Percentiles rank a stretch among this genome's conserved stretches.
phyloP scores from a whole-genome alignment of 2,113 vertebrate genomes.

The Lates calcarifer region DNA sequence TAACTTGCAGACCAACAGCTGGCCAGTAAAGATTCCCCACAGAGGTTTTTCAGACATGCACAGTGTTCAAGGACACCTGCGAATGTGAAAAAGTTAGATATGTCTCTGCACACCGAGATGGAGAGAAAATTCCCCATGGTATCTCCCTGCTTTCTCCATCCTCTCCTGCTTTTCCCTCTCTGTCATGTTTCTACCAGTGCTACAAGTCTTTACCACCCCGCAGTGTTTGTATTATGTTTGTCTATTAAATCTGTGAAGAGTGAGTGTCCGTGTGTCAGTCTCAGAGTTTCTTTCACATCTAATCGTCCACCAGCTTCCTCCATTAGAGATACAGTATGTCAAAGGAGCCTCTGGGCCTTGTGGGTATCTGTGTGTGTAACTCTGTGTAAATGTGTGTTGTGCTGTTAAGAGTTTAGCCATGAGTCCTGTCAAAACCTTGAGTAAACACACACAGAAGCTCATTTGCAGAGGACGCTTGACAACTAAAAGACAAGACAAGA shows the following conservation, averaged over 20 bases:
- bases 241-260: slow-evolving; percentile 27
- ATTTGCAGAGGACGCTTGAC: slow-evolving; percentile 57
- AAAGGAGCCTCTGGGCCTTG: slow-evolving; percentile 24
- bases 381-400: slow-evolving; percentile 38
- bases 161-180: neutral
- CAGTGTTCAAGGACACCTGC: slow-evolving; percentile 25
- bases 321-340: slow-evolving; percentile 46
- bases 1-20: slow-evolving; percentile 27
- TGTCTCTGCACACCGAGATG: slow-evolving; percentile 6
- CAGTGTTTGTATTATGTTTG: slow-evolving; percentile 1
- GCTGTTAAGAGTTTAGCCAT: slow-evolving; percentile 53
- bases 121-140: neutral
- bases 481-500: slow-evolving; percentile 63
- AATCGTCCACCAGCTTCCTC: slow-evolving; percentile 28
- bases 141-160: neutral
- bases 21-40: slow-evolving; percentile 25
- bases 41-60: slow-evolving; percentile 2
- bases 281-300: slow-evolving; percentile 19
- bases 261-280: slow-evolving; percentile 11
- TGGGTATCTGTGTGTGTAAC: slow-evolving; percentile 1
- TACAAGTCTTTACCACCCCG: slow-evolving; percentile 13
- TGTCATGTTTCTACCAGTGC: neutral
- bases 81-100: slow-evolving; percentile 17
- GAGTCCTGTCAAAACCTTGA: slow-evolving; percentile 61
- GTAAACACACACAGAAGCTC: slow-evolving; percentile 53